phyloP scores from a whole-genome alignment of 2,797 vertebrate species.

The Picus viridis region DNA sequence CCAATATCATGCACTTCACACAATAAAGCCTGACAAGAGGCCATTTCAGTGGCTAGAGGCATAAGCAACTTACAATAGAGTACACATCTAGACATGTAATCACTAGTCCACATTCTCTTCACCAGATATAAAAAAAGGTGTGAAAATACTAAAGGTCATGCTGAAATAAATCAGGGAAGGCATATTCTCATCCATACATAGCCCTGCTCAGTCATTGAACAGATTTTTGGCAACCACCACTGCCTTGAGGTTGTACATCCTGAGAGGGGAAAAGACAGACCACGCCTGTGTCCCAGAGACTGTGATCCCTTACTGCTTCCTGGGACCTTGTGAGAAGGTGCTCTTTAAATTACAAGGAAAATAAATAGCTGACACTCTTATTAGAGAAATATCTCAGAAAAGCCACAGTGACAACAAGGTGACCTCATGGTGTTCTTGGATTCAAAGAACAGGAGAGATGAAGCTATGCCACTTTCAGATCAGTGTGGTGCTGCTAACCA shows the following conservation, averaged over 20 bases:
- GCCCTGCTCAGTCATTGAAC: background rate
- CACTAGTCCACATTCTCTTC: background rate
- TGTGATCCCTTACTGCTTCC: background rate
- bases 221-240: background rate
- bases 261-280: background rate
- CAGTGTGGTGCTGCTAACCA: background rate
- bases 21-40: constrained; percentile 39
- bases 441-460: background rate
- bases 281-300: background rate
- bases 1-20: background rate
- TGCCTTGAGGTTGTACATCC: background rate
- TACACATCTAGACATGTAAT: background rate
- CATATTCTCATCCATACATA: background rate
- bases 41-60: constrained; percentile 19
- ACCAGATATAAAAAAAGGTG: constrained; percentile 14
- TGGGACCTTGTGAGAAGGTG: background rate
- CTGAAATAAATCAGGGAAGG: background rate
- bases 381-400: background rate
- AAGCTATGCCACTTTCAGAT: background rate
- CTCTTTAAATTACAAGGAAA: background rate
- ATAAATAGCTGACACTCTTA: background rate
- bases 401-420: background rate
- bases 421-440: background rate
- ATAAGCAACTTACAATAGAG: constrained; percentile 27
- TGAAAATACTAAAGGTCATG: constrained; percentile 26